These are phyloP conservation scores for Nematopogon swammerdamellus DNA, from an alignment of 2,888 invertebrate genomes.

Conservation along the genomic window DNA sequence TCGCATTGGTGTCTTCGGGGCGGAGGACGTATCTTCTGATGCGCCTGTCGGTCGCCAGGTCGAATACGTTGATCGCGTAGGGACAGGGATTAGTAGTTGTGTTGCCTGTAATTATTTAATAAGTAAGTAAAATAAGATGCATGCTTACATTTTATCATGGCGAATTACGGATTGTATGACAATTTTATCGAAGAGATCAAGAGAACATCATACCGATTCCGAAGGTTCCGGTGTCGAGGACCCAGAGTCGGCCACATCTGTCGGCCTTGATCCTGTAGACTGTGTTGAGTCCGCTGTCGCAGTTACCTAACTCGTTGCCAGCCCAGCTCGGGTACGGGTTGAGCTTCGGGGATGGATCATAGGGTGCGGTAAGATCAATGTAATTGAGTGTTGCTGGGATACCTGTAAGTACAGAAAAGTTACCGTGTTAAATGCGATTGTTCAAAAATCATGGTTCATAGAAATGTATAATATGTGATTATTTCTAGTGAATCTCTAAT, in stretches of 20 bases:
- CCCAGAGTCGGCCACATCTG: conserved; percentile 77
- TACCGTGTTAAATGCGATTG: too few species aligned
- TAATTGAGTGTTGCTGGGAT: conserved; percentile 81
- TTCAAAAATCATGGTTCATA: conserved; percentile 7
- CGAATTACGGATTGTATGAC: too few species aligned
- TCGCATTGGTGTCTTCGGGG: conserved; percentile 68
- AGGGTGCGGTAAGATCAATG: conserved; percentile 64
- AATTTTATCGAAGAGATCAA: too few species aligned
- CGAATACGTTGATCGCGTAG: conserved; percentile 74
- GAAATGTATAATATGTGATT: too few species aligned
- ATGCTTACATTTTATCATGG: too few species aligned
- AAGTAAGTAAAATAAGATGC: too few species aligned
- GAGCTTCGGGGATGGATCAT: conserved; percentile 69
- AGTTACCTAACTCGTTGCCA: conserved; percentile 72
- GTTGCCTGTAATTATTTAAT: conserved; percentile 34
- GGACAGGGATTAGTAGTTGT: conserved; percentile 76
- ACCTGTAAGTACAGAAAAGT: too few species aligned
- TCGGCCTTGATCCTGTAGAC: conserved; percentile 79
- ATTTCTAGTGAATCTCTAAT: too few species aligned
- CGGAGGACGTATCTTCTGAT: conserved; percentile 67
- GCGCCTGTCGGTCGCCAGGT: conserved; percentile 68
- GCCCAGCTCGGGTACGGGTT: conserved; percentile 77
- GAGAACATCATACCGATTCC: conserved; percentile 78
- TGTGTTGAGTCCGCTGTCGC: conserved; percentile 70
- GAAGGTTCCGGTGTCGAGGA: conserved; percentile 77